phyloP scores from a whole-genome alignment of 2,797 vertebrate genomes.

The Diglossa cyanea region DNA sequence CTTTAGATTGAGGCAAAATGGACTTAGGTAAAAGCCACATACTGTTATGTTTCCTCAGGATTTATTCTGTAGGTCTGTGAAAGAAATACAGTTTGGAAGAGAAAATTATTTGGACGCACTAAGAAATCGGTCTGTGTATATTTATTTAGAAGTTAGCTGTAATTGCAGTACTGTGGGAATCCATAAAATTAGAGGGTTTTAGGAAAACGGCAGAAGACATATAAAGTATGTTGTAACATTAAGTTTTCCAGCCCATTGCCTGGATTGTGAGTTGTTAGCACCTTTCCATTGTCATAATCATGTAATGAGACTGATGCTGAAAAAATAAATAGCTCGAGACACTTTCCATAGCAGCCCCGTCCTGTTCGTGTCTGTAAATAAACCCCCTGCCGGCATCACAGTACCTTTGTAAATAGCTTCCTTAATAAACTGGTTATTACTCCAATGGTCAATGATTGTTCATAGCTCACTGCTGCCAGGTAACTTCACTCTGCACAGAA shows the following conservation, averaged over 20 bases:
- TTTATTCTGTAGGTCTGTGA: neutral
- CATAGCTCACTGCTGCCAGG: neutral
- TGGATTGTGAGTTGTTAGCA: no score
- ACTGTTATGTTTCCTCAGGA: neutral
- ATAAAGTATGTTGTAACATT: no score
- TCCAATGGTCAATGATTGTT: neutral
- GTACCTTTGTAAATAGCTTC: neutral
- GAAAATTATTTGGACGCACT: neutral
- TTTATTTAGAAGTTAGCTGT: neutral
- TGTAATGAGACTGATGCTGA: no score
- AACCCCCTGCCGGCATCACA: no score
- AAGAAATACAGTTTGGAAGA: neutral
- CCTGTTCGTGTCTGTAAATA: no score
- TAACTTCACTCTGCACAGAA: neutral
- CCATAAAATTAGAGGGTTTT: no score
- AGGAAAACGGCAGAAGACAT: no score
- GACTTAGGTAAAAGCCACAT: neutral
- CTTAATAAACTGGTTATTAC: slow-evolving; percentile 31
- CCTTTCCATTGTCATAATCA: no score
- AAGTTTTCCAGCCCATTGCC: no score
- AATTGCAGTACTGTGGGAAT: neutral
- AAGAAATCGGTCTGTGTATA: neutral
- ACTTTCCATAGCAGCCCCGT: no score
- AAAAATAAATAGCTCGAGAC: no score
- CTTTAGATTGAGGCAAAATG: neutral